Conservation (phyloP, 2,797 vertebrate species). For the Mormyrus proboscirostris region DNA sequence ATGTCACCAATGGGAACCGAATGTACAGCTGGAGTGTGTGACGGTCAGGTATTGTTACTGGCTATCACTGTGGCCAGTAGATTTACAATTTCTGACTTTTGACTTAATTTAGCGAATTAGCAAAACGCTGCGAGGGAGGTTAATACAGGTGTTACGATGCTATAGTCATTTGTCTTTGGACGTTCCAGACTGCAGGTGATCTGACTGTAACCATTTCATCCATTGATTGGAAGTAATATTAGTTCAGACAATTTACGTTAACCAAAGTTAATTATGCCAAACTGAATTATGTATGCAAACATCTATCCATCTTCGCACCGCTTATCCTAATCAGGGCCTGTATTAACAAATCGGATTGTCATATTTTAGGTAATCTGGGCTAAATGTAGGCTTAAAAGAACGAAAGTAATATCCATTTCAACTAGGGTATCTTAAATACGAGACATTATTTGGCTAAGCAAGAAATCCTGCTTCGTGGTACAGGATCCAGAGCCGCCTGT, state of each 20-base stretch:
- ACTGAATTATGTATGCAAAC: not conserved
- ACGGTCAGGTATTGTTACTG: not conserved
- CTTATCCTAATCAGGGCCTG: not conserved
- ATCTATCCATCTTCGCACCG: not conserved
- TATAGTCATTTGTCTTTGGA: too few species aligned
- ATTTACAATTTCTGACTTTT: not conserved
- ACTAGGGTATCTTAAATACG: not conserved
- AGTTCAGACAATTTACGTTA: not conserved
- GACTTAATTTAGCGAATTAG: not conserved
- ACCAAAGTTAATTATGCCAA: not conserved
- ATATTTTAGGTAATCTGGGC: not conserved
- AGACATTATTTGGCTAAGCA: not conserved
- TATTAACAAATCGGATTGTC: not conserved
- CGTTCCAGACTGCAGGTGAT: not conserved
- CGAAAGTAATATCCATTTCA: not conserved
- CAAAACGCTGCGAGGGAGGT: not conserved
- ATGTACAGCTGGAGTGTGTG: not conserved
- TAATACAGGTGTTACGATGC: not conserved
- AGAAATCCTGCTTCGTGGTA: not conserved
- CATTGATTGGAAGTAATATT: not conserved
- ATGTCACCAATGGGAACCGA: not conserved
- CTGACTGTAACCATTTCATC: not conserved
- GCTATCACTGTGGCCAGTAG: not conserved
- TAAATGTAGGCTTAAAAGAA: not conserved
- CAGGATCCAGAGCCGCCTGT: not conserved